Evolutionary conservation across 2,113 vertebrate genomes (phyloP), one percentile per base, ranked within the genome.

Genomic region (Sialia sialis): DNA sequence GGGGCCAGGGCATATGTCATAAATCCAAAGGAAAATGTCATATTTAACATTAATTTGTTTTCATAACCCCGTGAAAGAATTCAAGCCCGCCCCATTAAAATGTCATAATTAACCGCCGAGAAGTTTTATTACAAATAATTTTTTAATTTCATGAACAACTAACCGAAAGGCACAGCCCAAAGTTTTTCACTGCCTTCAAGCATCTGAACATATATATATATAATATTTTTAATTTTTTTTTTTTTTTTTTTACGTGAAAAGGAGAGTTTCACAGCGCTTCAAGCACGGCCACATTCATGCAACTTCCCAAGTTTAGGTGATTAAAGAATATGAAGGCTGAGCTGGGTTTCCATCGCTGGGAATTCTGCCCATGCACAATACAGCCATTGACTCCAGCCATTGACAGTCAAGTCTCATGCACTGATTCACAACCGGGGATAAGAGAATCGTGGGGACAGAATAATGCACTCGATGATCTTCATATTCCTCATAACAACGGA

Each of bases 21-120:
- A 96, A 91, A 96, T 73, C 83, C 83, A 77, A 89, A 91, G 64
- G 90, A 95, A 96, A 95, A 91, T 94, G 78, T 94, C 87, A 88
- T 94, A 85, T 96, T 97, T 95, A 95, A 96, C 93, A 94, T 86
- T 89, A 94, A 96, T 96, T 96, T 97, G 86, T 95, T 96, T 97
- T 96, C 91, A 90, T 89, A 95, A 97, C 75, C 89, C 87, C 83
- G 36, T 68, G 73, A 87, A 97, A 89, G 95, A 94, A 92, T 97
- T 97, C 81, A 75, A 79, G 78, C 84, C 78, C 52, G 36, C 80
- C 56, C 64, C 90, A 87, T 97, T 96, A 95, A 98, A 97, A 97
- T 89, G 83, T 93, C 96, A 95, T 66, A 87, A 95, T 90, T 95
- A 90, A 93, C 94, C 58, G 1, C 43, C 8, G 6, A 81, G 95